A percentile compares a stretch with the other conserved stretches of the same genome.
Conservation (phyloP, 1,140 invertebrate species). For the Aphidius gifuensis region DNA sequence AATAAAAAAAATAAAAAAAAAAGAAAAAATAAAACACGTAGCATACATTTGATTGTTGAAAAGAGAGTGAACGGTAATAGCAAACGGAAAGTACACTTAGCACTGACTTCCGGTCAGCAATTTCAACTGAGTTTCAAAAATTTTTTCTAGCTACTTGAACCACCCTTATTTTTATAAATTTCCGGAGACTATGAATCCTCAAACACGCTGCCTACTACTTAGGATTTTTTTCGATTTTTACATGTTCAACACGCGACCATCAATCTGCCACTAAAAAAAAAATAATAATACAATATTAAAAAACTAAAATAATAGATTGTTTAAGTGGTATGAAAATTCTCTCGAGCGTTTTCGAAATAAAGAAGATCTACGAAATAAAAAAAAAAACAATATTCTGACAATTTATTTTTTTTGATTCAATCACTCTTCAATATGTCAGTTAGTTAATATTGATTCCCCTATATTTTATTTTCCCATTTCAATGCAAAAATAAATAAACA, state of each 20-base stretch:
- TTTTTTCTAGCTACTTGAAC: too few relatives aligned
- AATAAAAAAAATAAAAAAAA: conserved; percentile 17
- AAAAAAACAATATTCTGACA: background rate
- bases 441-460: too few relatives aligned
- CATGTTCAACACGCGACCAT: conserved; percentile 21
- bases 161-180: conserved; percentile 23
- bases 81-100: conserved; percentile 48
- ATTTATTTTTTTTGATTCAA: too few relatives aligned
- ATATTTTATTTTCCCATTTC: too few relatives aligned
- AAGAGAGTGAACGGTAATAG: conserved; percentile 39
- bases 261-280: conserved; percentile 12
- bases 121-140: conserved; percentile 22
- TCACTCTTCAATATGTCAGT: too few relatives aligned
- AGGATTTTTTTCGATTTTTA: conserved; percentile 16
- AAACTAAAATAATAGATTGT: background rate
- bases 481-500: too few relatives aligned
- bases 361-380: background rate
- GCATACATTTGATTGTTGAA: background rate
- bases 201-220: conserved; percentile 14
- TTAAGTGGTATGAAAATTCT: background rate
- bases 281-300: background rate
- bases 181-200: conserved; percentile 39
- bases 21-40: conserved; percentile 29
- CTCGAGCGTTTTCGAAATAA: too few relatives aligned
- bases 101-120: conserved; percentile 39